phyloP scores from a whole-genome alignment of 1,140 invertebrate genomes.

The Patella vulgata region DNA sequence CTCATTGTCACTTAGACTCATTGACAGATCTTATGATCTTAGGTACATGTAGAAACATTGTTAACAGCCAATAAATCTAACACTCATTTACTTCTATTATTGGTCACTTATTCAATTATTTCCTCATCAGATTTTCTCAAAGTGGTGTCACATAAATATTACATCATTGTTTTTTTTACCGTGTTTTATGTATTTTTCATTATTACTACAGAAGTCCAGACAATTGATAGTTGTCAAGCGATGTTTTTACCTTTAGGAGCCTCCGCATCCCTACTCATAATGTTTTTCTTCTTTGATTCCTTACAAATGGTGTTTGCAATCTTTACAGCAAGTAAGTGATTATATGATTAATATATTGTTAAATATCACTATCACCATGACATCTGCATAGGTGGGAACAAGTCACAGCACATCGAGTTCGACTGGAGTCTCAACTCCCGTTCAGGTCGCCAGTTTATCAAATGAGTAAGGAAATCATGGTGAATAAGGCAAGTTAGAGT shows the following conservation, averaged over 20 bases:
- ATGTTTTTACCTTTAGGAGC: constrained; percentile 95
- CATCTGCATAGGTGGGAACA: constrained; percentile 1
- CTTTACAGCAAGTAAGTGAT: constrained; percentile 90
- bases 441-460: too few species aligned
- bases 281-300: constrained; percentile 99
- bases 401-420: too few species aligned
- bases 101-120: too few species aligned
- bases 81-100: too few species aligned
- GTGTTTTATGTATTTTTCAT: too few species aligned
- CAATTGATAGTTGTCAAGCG: constrained; percentile 95
- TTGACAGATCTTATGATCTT: background rate
- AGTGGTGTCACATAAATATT: too few species aligned
- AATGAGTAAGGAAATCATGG: too few species aligned
- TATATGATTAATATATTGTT: background rate
- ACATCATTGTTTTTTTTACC: too few species aligned
- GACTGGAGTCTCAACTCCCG: too few species aligned
- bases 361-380: background rate
- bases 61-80: too few species aligned
- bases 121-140: too few species aligned
- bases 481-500: too few species aligned
- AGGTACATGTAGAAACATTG: background rate
- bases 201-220: constrained; percentile 80
- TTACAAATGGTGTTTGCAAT: constrained; percentile 98
- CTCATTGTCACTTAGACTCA: background rate
- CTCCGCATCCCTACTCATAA: constrained; percentile 93